These are phyloP conservation scores for Eupithecia subumbrata DNA, from an alignment of 2,888 invertebrate genomes.

Conservation along the genomic window DNA sequence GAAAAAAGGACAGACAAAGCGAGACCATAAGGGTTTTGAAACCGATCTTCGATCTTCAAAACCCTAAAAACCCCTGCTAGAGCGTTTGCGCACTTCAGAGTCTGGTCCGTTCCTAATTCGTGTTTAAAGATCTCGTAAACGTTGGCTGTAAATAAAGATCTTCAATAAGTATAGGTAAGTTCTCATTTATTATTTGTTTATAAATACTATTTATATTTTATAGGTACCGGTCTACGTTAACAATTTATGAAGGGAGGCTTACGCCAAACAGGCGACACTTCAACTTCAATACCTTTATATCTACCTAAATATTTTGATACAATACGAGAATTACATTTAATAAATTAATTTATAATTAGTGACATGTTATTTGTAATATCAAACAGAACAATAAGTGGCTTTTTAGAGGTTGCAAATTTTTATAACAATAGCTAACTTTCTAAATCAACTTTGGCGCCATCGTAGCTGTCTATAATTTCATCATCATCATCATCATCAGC, in stretches of 20 bases:
- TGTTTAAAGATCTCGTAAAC: background rate
- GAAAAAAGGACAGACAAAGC: too few species aligned
- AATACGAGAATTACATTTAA: background rate
- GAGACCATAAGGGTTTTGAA: too few species aligned
- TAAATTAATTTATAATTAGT: background rate
- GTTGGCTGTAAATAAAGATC: background rate
- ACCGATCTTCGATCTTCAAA: too few species aligned
- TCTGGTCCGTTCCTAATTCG: background rate
- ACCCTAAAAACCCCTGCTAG: too few species aligned
- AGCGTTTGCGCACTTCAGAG: background rate
- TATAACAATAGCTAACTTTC: conserved; percentile 10
- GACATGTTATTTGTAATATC: too few species aligned
- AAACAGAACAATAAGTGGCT: conserved; percentile 3
- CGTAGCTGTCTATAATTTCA: conserved; percentile 35
- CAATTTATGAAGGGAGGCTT: too few species aligned
- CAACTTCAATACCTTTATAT: too few species aligned
- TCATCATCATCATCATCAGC: too few species aligned
- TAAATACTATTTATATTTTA: background rate
- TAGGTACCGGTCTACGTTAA: too few species aligned
- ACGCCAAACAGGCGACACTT: too few species aligned
- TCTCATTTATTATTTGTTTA: background rate
- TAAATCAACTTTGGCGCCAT: conserved; percentile 35
- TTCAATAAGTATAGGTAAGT: background rate
- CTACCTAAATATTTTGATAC: too few species aligned
- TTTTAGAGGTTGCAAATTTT: conserved; percentile 3